These are phyloP conservation scores for Scopus umbretta DNA, from an alignment of 2,113 vertebrate genomes.

Conservation along the genomic window DNA sequence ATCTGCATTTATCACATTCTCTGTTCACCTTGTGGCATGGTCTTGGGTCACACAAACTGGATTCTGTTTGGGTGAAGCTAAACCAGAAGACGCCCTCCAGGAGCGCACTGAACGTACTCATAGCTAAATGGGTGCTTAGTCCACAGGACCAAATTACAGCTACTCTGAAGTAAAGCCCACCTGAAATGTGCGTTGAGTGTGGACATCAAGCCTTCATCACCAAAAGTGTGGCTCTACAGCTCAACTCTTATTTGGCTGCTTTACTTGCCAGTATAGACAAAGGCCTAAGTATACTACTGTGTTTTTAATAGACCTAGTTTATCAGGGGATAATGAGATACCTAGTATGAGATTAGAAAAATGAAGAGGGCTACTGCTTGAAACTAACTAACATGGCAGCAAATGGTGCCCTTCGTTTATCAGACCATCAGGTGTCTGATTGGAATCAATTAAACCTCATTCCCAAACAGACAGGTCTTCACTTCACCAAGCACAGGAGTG, in stretches of 20 bases:
- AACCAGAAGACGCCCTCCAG: not conserved
- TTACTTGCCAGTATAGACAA: not conserved
- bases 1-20: not conserved
- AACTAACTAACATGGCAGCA: not conserved
- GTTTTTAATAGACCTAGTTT: not conserved
- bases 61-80: not conserved
- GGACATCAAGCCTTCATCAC: not conserved
- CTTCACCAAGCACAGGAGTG: not conserved
- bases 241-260: rapidly evolving
- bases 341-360: not conserved
- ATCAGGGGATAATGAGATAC: not conserved
- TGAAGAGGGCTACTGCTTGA: not conserved
- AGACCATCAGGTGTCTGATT: not conserved
- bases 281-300: not conserved
- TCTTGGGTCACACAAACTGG: not conserved
- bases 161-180: not conserved
- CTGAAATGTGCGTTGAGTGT: not conserved
- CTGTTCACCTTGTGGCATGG: not conserved
- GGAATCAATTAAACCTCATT: not conserved
- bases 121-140: not conserved
- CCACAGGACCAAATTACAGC: not conserved
- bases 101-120: rapidly evolving
- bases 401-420: not conserved
- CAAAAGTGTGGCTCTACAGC: rapidly evolving
- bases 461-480: not conserved